A percentile compares a stretch with the other conserved stretches of the same genome.
These are phyloP conservation scores for Corythaixoides concolor DNA, from an alignment of 2,113 vertebrate genomes.

Conservation along the genomic window DNA sequence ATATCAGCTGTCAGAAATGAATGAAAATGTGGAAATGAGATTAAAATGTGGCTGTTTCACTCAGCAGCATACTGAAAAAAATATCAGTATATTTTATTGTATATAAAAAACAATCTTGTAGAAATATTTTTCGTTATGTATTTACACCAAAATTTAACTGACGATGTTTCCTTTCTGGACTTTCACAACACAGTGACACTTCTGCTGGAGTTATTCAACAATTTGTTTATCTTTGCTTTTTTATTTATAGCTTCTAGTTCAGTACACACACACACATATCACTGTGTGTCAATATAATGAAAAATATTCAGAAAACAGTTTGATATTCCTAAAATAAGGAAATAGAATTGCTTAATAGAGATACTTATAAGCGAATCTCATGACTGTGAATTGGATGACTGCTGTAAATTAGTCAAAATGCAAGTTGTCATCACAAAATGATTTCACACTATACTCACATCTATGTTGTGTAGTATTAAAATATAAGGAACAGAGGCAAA, in stretches of 20 bases:
- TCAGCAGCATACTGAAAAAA: background rate
- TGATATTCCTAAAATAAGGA: background rate
- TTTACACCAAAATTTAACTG: background rate
- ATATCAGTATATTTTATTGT: background rate
- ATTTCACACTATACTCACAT: background rate
- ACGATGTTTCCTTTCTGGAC: background rate
- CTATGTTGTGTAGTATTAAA: background rate
- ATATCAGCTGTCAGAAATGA: background rate
- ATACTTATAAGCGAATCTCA: background rate
- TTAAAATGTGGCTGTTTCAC: background rate
- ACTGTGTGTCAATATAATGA: background rate
- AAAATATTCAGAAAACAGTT: background rate
- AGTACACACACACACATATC: background rate
- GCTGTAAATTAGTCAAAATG: background rate
- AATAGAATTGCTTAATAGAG: background rate
- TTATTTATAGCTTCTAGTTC: background rate
- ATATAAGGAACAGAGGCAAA: background rate
- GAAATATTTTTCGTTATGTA: background rate
- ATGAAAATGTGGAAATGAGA: background rate
- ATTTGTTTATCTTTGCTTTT: background rate
- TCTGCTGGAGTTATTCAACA: background rate
- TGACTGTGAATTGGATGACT: background rate
- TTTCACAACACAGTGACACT: background rate
- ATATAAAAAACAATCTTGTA: background rate
- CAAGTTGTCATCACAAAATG: background rate